Evolutionary conservation across 2,797 vertebrate species (phyloP).

Genomic region (Aphelocoma californica): DNA sequence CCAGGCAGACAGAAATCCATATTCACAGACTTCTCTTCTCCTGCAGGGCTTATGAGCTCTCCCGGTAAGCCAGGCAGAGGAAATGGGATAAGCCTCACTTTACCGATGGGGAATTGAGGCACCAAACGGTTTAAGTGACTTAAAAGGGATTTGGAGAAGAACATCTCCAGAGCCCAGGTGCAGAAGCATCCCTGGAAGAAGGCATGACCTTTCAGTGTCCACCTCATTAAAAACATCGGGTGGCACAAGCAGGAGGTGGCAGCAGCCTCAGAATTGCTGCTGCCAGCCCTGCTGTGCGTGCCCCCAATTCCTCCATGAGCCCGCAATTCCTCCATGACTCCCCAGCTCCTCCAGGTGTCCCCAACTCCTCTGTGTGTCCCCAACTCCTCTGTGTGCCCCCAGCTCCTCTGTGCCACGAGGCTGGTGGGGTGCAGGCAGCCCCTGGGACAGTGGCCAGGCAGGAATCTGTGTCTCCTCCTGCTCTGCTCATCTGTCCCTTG

Average conservation of each 20-base stretch:
- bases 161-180: background rate
- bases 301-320: background rate
- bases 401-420: fast-evolving
- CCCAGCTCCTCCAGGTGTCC: background rate
- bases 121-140: background rate
- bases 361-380: no score
- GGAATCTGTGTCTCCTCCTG: background rate
- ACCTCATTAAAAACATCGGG: background rate
- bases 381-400: background rate
- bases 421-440: background rate
- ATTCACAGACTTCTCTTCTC: background rate
- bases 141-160: background rate
- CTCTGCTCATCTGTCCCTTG: background rate
- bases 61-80: background rate
- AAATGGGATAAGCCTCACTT: background rate
- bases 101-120: background rate
- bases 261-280: background rate
- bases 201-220: background rate
- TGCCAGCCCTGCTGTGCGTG: background rate
- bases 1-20: background rate
- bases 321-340: fast-evolving
- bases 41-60: background rate
- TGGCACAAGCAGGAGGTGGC: background rate
- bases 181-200: background rate
- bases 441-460: background rate